Base-by-base conservation (phyloP, 35 echinoderm and acorn worm genomes). In the Amphiura filiformis region DNA sequence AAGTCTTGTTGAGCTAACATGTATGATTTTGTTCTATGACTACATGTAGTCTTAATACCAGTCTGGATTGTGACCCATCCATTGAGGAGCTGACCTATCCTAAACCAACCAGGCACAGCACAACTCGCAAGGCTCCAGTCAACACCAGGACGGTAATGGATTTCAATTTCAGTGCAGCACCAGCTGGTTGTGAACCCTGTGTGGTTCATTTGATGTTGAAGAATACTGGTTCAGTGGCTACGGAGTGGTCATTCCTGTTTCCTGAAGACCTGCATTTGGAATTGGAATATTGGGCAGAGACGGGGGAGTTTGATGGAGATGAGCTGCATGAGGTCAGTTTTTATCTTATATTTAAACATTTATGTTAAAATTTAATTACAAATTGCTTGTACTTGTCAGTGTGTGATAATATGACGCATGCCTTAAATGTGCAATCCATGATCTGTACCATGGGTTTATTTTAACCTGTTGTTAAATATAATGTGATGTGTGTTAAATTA, bases 281-380 rank as follows among this genome's bases (percentile, higher is more conserved):
- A 82, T 36, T 99, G 31, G 96, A 99, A 56, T 99, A 99, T 42
- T 99, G 96, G 96, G 96, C 96, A 39, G 96, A 99, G 80, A 99
- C 96, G 11, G 96, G 93, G 39, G 96, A 99, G 85, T 99, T 92
- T 95, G 96, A 99, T 57, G 42, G 76, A 31, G 96, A 99, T 90
- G 96, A 99, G 76, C 88, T 99, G 11, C 96, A 99, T 78, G 96
- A 99, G 96, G 96, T 99, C 79, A 47, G 41, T 57, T 81, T 20
- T 39, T n/a, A 56, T 80, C 18, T 36, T 32, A 47, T 47, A 47
- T 17, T 9, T 47, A 17, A 47, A 47, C 17, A 9, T 17, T 9
- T 4, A 47, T 47, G 41, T 47, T 4, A 47, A 17, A 47, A 4
- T 47, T 47, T 47, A 17, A 47, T 47, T 4, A 47, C 41, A 47